Percentiles rank a stretch among this genome's conserved stretches.
Conservation (phyloP, 2,888 invertebrate genomes). For the Rhodophaea formosa region DNA sequence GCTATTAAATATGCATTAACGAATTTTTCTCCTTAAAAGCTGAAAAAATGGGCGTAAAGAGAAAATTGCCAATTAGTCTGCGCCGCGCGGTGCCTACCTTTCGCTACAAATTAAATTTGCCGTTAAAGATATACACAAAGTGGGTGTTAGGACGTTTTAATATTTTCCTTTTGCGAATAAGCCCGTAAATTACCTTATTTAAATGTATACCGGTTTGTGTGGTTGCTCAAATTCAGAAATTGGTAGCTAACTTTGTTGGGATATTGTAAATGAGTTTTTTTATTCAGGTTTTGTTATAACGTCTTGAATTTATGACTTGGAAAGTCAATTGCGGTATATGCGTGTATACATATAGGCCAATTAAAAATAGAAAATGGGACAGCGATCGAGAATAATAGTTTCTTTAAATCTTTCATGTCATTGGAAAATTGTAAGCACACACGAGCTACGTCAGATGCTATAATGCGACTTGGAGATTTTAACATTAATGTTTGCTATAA, state of each 20-base stretch:
- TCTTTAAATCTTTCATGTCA: no score
- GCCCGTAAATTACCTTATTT: conserved; percentile 47
- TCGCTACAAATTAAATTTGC: conserved; percentile 69
- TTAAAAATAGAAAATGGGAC: no score
- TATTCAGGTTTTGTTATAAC: not conserved
- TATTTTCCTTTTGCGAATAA: conserved; percentile 46
- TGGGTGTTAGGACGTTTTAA: conserved; percentile 59
- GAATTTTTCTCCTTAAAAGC: conserved; percentile 80
- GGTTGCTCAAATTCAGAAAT: conserved; percentile 27
- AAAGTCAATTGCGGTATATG: no score
- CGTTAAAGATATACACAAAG: conserved; percentile 71
- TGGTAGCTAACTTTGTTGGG: conserved; percentile 7
- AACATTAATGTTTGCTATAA: no score
- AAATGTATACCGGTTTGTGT: conserved; percentile 37
- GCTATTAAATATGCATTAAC: conserved; percentile 81
- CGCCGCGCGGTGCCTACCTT: conserved; percentile 42
- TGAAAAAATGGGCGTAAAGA: conserved; percentile 77
- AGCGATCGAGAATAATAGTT: no score
- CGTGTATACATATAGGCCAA: no score
- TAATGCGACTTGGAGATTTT: no score
- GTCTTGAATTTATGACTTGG: no score
- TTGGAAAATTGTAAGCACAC: no score
- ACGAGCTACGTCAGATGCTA: no score
- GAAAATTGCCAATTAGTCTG: conserved; percentile 77
- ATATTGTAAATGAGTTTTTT: not conserved